Evolutionary conservation across 2,797 vertebrate genomes (phyloP).

Genomic region (Siniperca scherzeri): DNA sequence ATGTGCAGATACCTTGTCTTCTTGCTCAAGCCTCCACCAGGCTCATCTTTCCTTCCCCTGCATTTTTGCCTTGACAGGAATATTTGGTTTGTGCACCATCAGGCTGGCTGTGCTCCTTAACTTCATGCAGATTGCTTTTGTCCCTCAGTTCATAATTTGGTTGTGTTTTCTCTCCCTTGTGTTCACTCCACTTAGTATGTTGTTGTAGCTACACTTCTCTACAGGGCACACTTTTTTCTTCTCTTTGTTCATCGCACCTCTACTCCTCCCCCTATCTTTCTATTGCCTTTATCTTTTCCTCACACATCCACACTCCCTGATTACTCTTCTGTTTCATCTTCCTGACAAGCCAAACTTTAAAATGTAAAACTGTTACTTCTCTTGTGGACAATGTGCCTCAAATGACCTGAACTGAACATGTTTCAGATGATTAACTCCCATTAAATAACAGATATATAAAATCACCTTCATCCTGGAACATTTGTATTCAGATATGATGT

Average conservation of each 20-base stretch:
- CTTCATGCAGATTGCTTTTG: constrained; percentile 44
- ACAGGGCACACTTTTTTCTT: constrained; percentile 5
- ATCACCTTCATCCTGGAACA: neutral
- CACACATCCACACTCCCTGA: neutral
- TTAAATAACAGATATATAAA: constrained; percentile 7
- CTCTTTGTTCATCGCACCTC: constrained; percentile 20
- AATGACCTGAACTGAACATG: constrained; percentile 24
- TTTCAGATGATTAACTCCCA: neutral
- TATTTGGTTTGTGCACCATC: constrained; percentile 35
- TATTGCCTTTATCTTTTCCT: constrained; percentile 41
- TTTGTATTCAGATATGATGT: neutral
- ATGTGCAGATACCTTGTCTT: neutral
- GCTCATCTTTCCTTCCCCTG: constrained; percentile 30
- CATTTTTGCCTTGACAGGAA: constrained; percentile 38
- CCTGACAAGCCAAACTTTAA: constrained; percentile 5
- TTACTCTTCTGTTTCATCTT: constrained; percentile 37
- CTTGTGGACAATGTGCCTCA: constrained; percentile 5
- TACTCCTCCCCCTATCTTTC: constrained; percentile 27
- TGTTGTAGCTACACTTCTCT: constrained; percentile 11
- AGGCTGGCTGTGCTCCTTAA: constrained; percentile 25
- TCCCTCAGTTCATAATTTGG: constrained; percentile 28
- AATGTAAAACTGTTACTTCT: neutral
- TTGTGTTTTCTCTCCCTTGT: constrained; percentile 16
- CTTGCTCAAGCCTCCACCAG: constrained; percentile 20
- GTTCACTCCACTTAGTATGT: constrained; percentile 23